Base-by-base conservation (phyloP, 2,113 vertebrate genomes). In the Perca flavescens region DNA sequence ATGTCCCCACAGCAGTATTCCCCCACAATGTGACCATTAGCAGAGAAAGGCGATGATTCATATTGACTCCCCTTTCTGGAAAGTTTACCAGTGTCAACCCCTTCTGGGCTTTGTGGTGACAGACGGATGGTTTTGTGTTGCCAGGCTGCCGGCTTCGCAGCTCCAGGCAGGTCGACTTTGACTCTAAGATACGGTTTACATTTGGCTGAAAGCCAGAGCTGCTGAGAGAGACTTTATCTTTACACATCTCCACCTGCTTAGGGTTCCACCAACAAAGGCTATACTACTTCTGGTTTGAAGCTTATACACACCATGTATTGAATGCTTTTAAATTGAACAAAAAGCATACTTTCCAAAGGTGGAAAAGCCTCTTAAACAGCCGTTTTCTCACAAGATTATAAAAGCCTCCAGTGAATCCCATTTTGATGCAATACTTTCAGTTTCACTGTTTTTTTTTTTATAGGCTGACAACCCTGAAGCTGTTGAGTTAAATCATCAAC, bases 71-170 rank as follows among this genome's bases (percentile, higher is more conserved):
- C 34, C 28, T 75, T 52, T 57, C 12, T 67, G 57, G 46, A 77
- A 11, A 17, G 63, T 70, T 68, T 22, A 46, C 31, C 43, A 28
- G 65, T 22, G 47, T 16, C 47, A 82, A 79, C 43, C 47, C 49
- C 12, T 49, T 16, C 71, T 65, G 66, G 40, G 74, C 49, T 78
- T 68, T 61, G 63, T 25, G 83, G 71, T 69, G 85, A 71, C 85
- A 88, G 77, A 86, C 46, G 40, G 77, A 84, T 87, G 79, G 77
- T 43, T 86, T 64, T 66, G 65, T 54, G 90, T 92, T 93, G 89
- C 90, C 66, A 25, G 83, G 89, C 58, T 82, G 75, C 77, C 0
- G 31, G 68, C 13, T 13, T 52, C 61, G 31, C 43, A 71, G 78
- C 75, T 68, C 49, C 66, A 69, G 72, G 77, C 77, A 16, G 80